Conservation (phyloP, 1,140 invertebrate genomes). For the Papilio helenus region DNA sequence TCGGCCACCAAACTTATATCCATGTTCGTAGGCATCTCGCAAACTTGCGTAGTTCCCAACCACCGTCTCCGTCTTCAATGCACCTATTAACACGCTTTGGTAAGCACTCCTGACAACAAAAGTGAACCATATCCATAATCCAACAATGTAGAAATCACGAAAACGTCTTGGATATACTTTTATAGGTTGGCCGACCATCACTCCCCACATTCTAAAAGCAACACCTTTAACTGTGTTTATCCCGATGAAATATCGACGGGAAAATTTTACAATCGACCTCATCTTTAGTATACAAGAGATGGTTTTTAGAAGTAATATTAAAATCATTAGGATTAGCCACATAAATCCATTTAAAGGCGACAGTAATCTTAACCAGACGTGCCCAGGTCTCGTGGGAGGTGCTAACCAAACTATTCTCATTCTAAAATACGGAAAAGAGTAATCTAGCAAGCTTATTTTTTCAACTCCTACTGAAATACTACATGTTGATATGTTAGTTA, state of each 20-base stretch:
- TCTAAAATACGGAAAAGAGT: constrained; percentile 64
- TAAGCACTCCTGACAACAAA: constrained; percentile 69
- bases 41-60: constrained; percentile 58
- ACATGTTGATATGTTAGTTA: constrained; percentile 64
- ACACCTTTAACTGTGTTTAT: constrained; percentile 58
- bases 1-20: constrained; percentile 62
- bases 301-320: constrained; percentile 57
- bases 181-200: constrained; percentile 65
- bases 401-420: constrained; percentile 65
- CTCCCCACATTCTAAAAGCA: constrained; percentile 64
- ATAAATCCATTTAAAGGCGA: constrained; percentile 67
- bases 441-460: constrained; percentile 57
- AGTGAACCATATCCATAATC: constrained; percentile 70
- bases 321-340: constrained; percentile 61
- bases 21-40: constrained; percentile 57
- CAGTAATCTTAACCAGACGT: constrained; percentile 61
- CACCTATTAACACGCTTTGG: constrained; percentile 68
- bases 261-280: constrained; percentile 52
- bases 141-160: constrained; percentile 68
- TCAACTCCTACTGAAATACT: constrained; percentile 63
- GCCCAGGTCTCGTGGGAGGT: constrained; percentile 54
- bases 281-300: constrained; percentile 58
- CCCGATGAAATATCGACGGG: constrained; percentile 56
- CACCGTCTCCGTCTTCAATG: constrained; percentile 60
- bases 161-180: constrained; percentile 59